phyloP scores from a whole-genome alignment of 2,113 vertebrate species.

The Nipponia nippon region DNA sequence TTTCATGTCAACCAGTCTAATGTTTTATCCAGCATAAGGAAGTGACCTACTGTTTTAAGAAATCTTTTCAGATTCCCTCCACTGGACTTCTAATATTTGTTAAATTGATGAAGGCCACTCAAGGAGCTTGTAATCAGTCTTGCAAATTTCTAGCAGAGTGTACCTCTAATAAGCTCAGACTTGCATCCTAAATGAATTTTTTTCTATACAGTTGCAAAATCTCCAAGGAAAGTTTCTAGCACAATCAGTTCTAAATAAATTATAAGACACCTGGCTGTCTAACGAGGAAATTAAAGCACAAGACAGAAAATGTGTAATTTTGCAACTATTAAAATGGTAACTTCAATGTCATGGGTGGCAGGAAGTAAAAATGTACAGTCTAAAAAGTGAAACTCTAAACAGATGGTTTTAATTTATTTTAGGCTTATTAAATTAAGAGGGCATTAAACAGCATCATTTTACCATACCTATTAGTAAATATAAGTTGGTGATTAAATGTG shows the following conservation, averaged over 20 bases:
- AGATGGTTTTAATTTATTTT: background rate
- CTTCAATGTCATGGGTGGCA: background rate
- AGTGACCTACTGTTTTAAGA: background rate
- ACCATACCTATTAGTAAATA: background rate
- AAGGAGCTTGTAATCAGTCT: slow-evolving; percentile 22
- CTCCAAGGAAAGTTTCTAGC: background rate
- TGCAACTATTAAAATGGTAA: background rate
- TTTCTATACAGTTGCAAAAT: background rate
- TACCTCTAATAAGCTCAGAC: background rate
- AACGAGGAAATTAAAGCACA: background rate
- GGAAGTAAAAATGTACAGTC: background rate
- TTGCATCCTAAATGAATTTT: background rate
- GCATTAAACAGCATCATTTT: background rate
- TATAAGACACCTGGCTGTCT: background rate
- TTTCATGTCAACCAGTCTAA: background rate
- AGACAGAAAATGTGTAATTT: background rate
- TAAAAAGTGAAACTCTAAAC: background rate
- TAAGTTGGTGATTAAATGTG: background rate
- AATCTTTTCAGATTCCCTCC: background rate
- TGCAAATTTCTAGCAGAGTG: background rate
- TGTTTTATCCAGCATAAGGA: background rate
- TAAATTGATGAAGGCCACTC: slow-evolving; percentile 13
- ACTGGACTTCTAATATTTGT: background rate
- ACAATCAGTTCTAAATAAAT: slow-evolving; percentile 7
- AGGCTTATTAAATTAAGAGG: background rate